Percentiles rank a stretch among this genome's conserved stretches.
Conservation (phyloP, 2,797 vertebrate genomes). For the Centropyge bicolor region DNA sequence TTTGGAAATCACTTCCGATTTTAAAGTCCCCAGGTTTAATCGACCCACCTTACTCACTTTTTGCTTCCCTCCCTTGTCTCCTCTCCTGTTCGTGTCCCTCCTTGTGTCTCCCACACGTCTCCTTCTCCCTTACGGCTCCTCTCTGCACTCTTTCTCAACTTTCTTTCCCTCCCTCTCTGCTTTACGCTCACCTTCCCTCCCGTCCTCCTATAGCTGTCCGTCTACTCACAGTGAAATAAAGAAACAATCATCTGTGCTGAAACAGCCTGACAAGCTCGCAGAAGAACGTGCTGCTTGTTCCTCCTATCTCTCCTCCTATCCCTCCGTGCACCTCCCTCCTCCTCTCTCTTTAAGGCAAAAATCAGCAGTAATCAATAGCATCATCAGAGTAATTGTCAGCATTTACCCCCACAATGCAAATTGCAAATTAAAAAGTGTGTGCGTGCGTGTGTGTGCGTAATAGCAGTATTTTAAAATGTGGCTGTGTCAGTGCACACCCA, state of each 20-base stretch:
- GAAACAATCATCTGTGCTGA: slow-evolving; percentile 52
- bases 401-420: slow-evolving; percentile 52
- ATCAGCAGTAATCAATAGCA: slow-evolving; percentile 59
- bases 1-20: neutral
- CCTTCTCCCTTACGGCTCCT: neutral
- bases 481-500: slow-evolving; percentile 63
- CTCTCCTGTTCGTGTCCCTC: neutral
- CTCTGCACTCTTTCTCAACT: neutral
- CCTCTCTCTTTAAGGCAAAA: slow-evolving; percentile 41
- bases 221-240: slow-evolving; percentile 39
- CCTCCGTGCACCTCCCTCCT: slow-evolving; percentile 21
- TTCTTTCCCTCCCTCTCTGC: neutral
- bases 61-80: neutral
- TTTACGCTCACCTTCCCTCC: neutral
- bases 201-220: slow-evolving; percentile 20
- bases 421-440: slow-evolving; percentile 38
- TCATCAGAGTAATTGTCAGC: slow-evolving; percentile 51
- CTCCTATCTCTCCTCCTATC: slow-evolving; percentile 16
- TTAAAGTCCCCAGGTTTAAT: neutral
- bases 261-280: slow-evolving; percentile 40
- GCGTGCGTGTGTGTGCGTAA: slow-evolving; percentile 19
- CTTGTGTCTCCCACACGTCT: neutral
- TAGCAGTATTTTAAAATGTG: slow-evolving; percentile 57
- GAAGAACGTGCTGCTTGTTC: slow-evolving; percentile 17
- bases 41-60: neutral